A percentile compares a stretch with the other conserved stretches of the same genome.
Conservation (phyloP, 2,888 invertebrate genomes). For the Exephanes ischioxanthus region DNA sequence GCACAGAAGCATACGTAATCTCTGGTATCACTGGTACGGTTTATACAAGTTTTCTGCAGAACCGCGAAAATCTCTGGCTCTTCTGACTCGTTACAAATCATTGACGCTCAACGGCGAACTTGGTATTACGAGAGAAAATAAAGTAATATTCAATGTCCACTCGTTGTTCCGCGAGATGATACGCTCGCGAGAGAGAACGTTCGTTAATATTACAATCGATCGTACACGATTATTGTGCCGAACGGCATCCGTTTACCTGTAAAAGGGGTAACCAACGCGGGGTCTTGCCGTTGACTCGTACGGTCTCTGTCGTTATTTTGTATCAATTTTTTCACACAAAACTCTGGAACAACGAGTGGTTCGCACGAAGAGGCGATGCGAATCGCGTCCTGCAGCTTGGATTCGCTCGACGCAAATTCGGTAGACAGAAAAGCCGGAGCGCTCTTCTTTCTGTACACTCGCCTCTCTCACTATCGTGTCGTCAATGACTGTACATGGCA, state of each 20-base stretch:
- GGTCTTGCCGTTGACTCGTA: slow-evolving; percentile 22
- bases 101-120: slow-evolving; percentile 31
- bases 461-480: slow-evolving; percentile 65
- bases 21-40: slow-evolving; percentile 72
- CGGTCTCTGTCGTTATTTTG: slow-evolving; percentile 12
- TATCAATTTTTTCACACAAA: slow-evolving; percentile 9
- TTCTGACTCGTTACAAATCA: slow-evolving; percentile 40
- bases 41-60: slow-evolving; percentile 63
- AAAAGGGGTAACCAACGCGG: slow-evolving; percentile 76
- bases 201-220: slow-evolving; percentile 66
- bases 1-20: slow-evolving; percentile 53
- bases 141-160: slow-evolving; percentile 36
- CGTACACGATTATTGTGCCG: slow-evolving; percentile 64
- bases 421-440: slow-evolving; percentile 61
- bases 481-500: slow-evolving; percentile 65
- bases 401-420: slow-evolving; percentile 15
- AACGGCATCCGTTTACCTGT: slow-evolving; percentile 76
- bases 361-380: slow-evolving; percentile 17
- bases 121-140: slow-evolving; percentile 36
- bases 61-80: slow-evolving; percentile 46
- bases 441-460: slow-evolving; percentile 38
- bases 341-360: slow-evolving; percentile 43
- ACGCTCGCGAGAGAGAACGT: neutral
- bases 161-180: slow-evolving; percentile 42
- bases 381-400: slow-evolving; percentile 5